Conservation (phyloP, 2,113 vertebrate genomes). For the Pygoscelis antarcticus region DNA sequence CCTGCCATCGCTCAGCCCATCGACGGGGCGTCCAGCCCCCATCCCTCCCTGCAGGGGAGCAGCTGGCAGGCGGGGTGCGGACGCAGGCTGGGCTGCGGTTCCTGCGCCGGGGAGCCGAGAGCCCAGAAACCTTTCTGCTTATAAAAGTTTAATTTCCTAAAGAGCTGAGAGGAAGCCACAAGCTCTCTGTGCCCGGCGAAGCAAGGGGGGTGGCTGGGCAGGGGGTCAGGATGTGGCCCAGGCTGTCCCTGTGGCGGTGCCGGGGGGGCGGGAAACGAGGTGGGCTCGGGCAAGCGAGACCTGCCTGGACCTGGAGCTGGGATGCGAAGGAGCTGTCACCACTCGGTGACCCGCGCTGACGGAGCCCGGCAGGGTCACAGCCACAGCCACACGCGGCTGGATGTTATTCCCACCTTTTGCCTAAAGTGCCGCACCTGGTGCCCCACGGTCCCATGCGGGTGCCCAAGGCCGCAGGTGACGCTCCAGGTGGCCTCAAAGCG, state of each 20-base stretch:
- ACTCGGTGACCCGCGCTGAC: background rate
- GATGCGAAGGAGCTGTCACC: rapidly evolving
- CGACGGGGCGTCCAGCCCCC: background rate
- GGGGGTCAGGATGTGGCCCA: slow-evolving; percentile 13
- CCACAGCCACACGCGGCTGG: background rate
- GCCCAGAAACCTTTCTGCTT: slow-evolving; percentile 66
- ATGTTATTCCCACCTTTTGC: slow-evolving; percentile 4
- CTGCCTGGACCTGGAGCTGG: background rate
- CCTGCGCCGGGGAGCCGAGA: background rate
- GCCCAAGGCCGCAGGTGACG: background rate
- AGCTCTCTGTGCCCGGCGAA: background rate
- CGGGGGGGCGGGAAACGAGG: background rate
- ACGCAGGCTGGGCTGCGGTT: slow-evolving; percentile 36
- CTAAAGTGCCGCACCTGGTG: rapidly evolving
- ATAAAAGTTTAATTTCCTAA: slow-evolving; percentile 71
- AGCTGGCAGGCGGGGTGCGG: background rate
- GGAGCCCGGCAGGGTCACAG: background rate
- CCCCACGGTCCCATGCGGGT: background rate
- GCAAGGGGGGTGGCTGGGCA: background rate
- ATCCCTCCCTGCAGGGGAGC: background rate
- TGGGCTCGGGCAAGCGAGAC: background rate
- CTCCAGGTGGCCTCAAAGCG: background rate
- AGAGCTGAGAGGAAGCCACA: slow-evolving; percentile 63
- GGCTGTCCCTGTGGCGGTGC: slow-evolving; percentile 20
- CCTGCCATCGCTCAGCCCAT: background rate